These are phyloP conservation scores for Eurois occulta DNA, from an alignment of 2,888 invertebrate genomes.

Conservation along the genomic window DNA sequence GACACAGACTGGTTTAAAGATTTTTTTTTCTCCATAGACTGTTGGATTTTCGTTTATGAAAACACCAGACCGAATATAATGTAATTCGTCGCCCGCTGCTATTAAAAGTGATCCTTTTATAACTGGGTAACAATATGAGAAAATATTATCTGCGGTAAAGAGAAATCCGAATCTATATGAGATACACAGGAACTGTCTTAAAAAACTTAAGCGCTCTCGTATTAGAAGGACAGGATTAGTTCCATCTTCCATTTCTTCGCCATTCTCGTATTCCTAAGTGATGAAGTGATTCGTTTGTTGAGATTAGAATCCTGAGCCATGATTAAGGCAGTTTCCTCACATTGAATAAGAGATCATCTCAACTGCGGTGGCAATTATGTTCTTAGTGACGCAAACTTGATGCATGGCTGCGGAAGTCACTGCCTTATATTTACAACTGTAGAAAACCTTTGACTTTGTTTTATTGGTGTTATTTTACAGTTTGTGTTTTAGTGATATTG, in stretches of 20 bases:
- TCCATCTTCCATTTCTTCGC: neutral
- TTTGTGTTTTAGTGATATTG: neutral
- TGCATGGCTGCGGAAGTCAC: conserved; percentile 63
- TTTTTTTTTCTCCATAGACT: too few species aligned
- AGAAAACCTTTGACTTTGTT: conserved; percentile 1
- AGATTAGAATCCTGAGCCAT: conserved; percentile 74
- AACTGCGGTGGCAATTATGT: conserved; percentile 69
- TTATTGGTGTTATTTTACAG: neutral
- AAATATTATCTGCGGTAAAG: too few species aligned
- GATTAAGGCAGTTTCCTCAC: conserved; percentile 75
- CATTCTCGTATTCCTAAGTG: neutral
- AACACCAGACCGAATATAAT: too few species aligned
- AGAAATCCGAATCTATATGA: too few species aligned
- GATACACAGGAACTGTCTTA: too few species aligned
- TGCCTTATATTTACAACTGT: conserved; percentile 25
- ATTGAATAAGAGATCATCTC: conserved; percentile 79
- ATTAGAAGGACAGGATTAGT: neutral
- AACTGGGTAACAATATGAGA: too few species aligned
- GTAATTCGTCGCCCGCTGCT: too few species aligned
- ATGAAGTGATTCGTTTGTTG: conserved; percentile 71
- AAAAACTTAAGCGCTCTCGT: too few species aligned
- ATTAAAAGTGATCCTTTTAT: too few species aligned
- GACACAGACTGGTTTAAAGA: too few species aligned
- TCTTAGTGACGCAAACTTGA: conserved; percentile 64
- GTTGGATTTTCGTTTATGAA: too few species aligned